Evolutionary conservation across 2,113 vertebrate genomes (phyloP), one percentile per base, ranked within the genome.

Genomic region (Daubentonia madagascariensis): DNA sequence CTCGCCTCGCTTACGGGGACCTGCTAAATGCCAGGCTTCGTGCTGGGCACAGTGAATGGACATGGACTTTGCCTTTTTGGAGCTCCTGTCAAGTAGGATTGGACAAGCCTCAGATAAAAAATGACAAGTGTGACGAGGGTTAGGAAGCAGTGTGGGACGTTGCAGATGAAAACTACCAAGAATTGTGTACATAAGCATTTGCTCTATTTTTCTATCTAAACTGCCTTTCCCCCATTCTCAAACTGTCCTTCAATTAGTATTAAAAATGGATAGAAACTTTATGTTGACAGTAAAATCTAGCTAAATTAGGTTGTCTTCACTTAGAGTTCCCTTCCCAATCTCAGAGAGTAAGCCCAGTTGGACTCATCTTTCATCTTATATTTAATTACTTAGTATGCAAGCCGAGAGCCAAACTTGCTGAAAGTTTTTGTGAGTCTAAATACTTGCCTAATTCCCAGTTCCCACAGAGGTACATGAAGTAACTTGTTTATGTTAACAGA

Each of bases 401-500:
- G 97, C 84, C 17, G 76, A 83, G 95, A 86, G 73, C 94, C 90
- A 96, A 94, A 96, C 95, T 97, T 96, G 98, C 96, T 94, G 97
- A 84, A 97, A 98, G 97, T 85, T 88, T 97, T 76, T 96, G 88
- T 50, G 97, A 65, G 91, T 97, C 95, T 97, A 75, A 94, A 98
- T 93, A 86, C 98, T 98, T 96, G 97, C 90, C 94, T 97, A 96
- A 97, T 97, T 97, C 72, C 96, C 37, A 89, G 97, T 79, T 98
- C 75, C 96, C 98, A 98, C 94, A 95, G 95, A 96, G 98, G 96
- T 89, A 97, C 96, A 59, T 94, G 93, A 96, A 97, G 96, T 92
- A 98, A 97, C 98, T 98, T 98, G 98, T 98, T 98, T 72, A 45
- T 17, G 89, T 96, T 97, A 87, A 13, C 52, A 97, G 96, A 98